Conservation (phyloP, 2,888 invertebrate genomes). For the Neoitamus cyanurus region DNA sequence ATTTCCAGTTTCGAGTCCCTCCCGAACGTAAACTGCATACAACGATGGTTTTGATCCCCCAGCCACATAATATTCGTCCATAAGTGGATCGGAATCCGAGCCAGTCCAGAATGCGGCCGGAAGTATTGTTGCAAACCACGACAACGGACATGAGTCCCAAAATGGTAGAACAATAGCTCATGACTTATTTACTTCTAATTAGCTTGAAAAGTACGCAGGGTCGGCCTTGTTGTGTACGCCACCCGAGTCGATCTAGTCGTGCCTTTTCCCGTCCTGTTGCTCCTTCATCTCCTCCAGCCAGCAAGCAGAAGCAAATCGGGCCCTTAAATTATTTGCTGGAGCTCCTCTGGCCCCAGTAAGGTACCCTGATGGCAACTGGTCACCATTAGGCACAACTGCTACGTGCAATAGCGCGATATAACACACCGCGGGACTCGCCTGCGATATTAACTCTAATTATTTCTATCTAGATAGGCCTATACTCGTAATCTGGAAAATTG, state of each 20-base stretch:
- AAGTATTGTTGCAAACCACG: background rate
- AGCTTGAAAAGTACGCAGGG: conserved; percentile 13
- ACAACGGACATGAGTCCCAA: conserved; percentile 10
- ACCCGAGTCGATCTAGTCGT: background rate
- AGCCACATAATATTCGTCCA: background rate
- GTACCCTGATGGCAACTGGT: background rate
- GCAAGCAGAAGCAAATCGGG: background rate
- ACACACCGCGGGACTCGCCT: background rate
- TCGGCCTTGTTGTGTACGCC: background rate
- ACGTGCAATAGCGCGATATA: background rate
- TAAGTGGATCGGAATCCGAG: background rate
- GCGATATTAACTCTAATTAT: background rate
- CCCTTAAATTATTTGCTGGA: background rate
- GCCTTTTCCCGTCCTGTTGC: background rate
- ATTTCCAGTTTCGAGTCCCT: background rate
- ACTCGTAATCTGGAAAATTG: background rate
- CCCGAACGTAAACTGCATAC: background rate
- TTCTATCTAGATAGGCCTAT: background rate
- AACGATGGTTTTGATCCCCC: conserved; percentile 16
- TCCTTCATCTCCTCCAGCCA: background rate
- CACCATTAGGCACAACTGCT: background rate
- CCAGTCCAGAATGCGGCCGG: background rate
- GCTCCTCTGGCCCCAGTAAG: background rate
- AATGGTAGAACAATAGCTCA: conserved; percentile 25
- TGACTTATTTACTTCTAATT: conserved; percentile 29